Conservation (phyloP, 2,113 vertebrate species). For the Parus major region DNA sequence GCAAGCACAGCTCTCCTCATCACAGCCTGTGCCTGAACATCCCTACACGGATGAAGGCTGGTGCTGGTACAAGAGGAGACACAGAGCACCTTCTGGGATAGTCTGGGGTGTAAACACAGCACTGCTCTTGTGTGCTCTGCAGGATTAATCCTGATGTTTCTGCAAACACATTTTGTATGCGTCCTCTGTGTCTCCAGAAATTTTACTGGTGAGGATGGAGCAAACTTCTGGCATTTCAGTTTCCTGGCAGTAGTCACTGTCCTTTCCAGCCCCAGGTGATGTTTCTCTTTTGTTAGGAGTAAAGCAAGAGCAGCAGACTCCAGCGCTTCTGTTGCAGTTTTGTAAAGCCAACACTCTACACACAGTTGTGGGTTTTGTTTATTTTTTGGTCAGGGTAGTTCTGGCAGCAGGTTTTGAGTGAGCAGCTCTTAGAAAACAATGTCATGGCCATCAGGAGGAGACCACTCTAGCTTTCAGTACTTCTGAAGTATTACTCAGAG, state of each 20-base stretch:
- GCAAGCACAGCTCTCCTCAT: accelerated
- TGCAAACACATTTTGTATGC: background rate
- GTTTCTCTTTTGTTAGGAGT: background rate
- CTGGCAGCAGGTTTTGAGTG: background rate
- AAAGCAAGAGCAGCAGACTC: background rate
- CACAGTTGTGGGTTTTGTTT: background rate
- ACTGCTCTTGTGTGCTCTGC: background rate
- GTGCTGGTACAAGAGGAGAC: background rate
- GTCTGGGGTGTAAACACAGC: background rate
- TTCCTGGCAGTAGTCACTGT: background rate
- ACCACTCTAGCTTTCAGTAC: background rate
- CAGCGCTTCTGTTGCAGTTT: background rate
- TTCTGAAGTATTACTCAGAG: background rate
- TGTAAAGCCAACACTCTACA: background rate
- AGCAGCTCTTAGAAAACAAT: background rate
- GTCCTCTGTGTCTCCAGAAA: background rate
- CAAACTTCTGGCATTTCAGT: background rate
- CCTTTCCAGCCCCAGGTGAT: background rate
- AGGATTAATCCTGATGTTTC: background rate
- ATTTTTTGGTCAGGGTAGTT: background rate
- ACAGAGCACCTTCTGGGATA: background rate
- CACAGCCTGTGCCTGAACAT: background rate
- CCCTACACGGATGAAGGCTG: background rate
- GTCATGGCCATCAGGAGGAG: background rate
- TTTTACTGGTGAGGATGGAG: background rate